Evolutionary conservation across 1,140 invertebrate species (phyloP).

Genomic region (Drosophila parabipectinata): DNA sequence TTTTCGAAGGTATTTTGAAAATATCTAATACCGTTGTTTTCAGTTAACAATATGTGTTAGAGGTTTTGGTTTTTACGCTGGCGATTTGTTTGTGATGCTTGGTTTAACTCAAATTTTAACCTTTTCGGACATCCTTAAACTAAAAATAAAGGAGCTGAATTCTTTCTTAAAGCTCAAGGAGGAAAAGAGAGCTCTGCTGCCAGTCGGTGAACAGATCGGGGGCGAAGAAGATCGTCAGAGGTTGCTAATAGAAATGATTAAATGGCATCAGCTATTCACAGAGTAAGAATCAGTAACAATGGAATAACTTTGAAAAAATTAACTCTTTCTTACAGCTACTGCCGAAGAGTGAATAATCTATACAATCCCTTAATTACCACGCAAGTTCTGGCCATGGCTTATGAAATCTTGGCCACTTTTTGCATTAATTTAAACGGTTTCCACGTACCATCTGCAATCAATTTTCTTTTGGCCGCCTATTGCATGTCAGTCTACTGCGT

Average conservation of each 20-base stretch:
- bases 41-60: conserved; percentile 33
- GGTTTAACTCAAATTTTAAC: conserved; percentile 52
- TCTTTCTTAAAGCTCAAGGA: conserved; percentile 22
- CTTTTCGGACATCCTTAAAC: conserved; percentile 45
- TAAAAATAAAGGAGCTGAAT: conserved; percentile 42
- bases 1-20: background rate
- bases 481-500: conserved; percentile 63
- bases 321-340: conserved; percentile 36
- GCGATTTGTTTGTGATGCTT: conserved; percentile 50
- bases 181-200: background rate
- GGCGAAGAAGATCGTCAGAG: background rate
- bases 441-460: conserved; percentile 46
- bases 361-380: conserved; percentile 53
- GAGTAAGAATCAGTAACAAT: conserved; percentile 20
- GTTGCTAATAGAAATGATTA: conserved; percentile 52
- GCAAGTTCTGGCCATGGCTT: conserved; percentile 52
- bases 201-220: conserved; percentile 3
- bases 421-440: conserved; percentile 48
- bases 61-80: conserved; percentile 55
- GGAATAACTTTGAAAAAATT: background rate
- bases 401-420: conserved; percentile 48
- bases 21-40: background rate
- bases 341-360: conserved; percentile 33
- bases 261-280: conserved; percentile 66
- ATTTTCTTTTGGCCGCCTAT: conserved; percentile 52